phyloP scores from a whole-genome alignment of 1,140 invertebrate genomes.

The Vanessa tameamea region DNA sequence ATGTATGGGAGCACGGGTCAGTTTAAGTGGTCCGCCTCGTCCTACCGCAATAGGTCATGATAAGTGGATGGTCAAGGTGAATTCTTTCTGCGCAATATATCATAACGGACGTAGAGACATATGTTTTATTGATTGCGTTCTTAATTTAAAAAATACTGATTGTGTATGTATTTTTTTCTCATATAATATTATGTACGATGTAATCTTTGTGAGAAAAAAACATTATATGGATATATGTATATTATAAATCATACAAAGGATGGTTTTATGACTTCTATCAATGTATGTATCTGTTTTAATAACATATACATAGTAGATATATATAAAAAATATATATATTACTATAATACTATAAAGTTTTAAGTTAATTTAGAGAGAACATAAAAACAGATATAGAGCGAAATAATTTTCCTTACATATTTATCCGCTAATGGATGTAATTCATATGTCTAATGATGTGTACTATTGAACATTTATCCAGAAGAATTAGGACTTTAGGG shows the following conservation, averaged over 20 bases:
- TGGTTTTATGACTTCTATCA: no score
- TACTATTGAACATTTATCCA: no score
- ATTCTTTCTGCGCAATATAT: slow-evolving; percentile 39
- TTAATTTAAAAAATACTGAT: slow-evolving; percentile 13
- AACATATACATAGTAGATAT: neutral
- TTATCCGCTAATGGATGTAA: no score
- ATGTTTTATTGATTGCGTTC: slow-evolving; percentile 18
- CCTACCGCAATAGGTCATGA: slow-evolving; percentile 57
- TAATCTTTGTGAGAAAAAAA: no score
- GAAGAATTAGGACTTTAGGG: no score
- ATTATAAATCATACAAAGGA: no score
- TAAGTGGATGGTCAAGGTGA: slow-evolving; percentile 49
- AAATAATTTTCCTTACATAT: no score
- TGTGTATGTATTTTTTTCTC: neutral
- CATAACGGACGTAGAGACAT: slow-evolving; percentile 18
- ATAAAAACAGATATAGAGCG: no score
- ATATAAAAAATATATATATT: neutral
- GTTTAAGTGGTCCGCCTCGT: slow-evolving; percentile 33
- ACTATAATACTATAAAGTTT: neutral
- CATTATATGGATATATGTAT: no score
- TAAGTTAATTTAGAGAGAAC: no score
- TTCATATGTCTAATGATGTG: no score
- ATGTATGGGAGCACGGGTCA: slow-evolving; percentile 24
- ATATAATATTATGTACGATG: neutral
- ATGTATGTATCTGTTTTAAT: no score